A percentile compares a stretch with the other conserved stretches of the same genome.
Conservation (phyloP, 2,797 vertebrate genomes). For the Allochrocebus solatus region DNA sequence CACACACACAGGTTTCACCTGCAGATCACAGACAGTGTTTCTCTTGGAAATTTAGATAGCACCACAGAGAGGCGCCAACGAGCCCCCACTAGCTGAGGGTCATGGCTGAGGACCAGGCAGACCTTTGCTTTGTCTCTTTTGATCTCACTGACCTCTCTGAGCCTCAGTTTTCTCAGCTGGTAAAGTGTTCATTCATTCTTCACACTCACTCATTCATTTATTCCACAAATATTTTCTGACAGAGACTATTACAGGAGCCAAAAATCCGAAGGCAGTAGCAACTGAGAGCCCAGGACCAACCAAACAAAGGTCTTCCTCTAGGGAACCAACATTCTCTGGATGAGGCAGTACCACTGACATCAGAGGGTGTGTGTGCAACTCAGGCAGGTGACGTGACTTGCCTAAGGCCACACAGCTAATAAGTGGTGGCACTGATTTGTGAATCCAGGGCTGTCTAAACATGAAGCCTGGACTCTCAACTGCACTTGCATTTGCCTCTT, state of each 20-base stretch:
- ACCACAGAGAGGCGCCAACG: not conserved
- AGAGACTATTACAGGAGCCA: not conserved
- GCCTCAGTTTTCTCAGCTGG: not conserved
- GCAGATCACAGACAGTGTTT: not conserved
- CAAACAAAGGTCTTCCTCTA: not conserved
- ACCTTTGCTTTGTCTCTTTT: not conserved
- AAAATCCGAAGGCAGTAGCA: not conserved
- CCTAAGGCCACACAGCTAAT: not conserved
- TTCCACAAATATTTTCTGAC: constrained; percentile 1
- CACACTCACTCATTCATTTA: not conserved
- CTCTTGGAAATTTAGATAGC: not conserved
- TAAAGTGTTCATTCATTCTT: not conserved
- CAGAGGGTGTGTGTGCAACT: not conserved
- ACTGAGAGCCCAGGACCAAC: not conserved
- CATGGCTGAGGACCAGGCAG: not conserved
- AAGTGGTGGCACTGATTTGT: not conserved
- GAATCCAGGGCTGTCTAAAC: not conserved
- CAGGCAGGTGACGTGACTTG: not conserved
- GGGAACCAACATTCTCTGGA: not conserved
- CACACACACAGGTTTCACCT: not conserved
- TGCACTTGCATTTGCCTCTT: not conserved
- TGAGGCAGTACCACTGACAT: not conserved
- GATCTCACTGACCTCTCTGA: not conserved
- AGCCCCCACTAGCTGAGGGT: not conserved
- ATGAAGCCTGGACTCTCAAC: not conserved